These are phyloP conservation scores for Malurus alboscapulatus DNA, from an alignment of 2,113 vertebrate species.

Conservation along the genomic window DNA sequence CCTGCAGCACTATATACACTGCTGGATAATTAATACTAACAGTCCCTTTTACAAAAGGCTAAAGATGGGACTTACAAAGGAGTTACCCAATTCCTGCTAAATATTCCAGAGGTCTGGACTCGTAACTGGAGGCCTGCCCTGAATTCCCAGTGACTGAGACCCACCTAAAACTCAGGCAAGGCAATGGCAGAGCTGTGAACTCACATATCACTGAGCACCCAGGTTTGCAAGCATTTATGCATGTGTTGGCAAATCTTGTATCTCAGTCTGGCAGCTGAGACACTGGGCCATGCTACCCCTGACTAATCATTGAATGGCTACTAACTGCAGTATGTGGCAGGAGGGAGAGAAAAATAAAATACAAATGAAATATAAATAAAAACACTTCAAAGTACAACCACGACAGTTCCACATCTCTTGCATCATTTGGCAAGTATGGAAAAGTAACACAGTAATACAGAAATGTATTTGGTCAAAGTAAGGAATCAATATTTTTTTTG, in stretches of 20 bases:
- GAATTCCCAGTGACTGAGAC: background rate
- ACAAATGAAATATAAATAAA: background rate
- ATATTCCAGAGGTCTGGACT: background rate
- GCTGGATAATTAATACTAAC: background rate
- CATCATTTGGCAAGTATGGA: background rate
- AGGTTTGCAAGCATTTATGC: background rate
- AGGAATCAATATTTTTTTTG: conserved; percentile 14
- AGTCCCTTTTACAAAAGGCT: background rate
- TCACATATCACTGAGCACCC: too few relatives aligned
- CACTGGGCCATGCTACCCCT: background rate
- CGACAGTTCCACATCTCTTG: background rate
- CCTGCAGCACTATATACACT: background rate
- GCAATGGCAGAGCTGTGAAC: background rate
- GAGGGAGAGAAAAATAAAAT: background rate
- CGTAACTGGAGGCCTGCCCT: background rate
- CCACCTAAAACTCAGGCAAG: background rate
- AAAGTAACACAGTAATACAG: conserved; percentile 4
- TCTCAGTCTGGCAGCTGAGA: background rate
- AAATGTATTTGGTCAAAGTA: conserved; percentile 49
- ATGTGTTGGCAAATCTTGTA: background rate
- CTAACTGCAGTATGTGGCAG: background rate
- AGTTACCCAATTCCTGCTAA: background rate
- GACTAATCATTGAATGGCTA: background rate
- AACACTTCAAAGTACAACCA: background rate
- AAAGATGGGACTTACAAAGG: background rate